Conservation (phyloP, 2,888 invertebrate species). For the Thelaira solivaga region DNA sequence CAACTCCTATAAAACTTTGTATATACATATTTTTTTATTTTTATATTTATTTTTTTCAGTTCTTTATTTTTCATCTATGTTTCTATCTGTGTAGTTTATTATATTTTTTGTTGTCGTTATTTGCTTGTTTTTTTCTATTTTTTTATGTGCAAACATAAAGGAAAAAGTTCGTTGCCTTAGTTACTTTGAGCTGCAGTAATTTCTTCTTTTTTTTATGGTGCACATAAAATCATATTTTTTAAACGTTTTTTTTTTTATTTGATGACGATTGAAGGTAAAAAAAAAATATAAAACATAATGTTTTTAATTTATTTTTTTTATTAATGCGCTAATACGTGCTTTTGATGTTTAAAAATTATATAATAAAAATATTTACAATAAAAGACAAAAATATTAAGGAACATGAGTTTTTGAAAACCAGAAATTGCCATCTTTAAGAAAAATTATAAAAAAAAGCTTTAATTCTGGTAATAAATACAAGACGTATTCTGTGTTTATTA, state of each 20-base stretch:
- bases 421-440: too few species aligned
- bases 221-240: slow-evolving; percentile 38
- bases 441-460: too few species aligned
- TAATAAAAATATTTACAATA: too few species aligned
- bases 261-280: neutral
- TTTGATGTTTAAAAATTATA: too few species aligned
- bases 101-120: neutral
- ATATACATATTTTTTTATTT: neutral
- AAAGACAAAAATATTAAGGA: too few species aligned
- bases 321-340: too few species aligned
- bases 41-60: neutral
- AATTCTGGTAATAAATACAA: too few species aligned
- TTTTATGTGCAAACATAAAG: slow-evolving; percentile 17
- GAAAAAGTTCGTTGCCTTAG: slow-evolving; percentile 58
- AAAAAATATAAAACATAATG: too few species aligned
- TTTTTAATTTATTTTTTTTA: too few species aligned
- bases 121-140: neutral
- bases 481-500: too few species aligned
- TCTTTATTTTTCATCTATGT: neutral
- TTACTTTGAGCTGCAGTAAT: slow-evolving; percentile 44
- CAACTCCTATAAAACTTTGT: slow-evolving; percentile 24
- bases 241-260: neutral
- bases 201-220: slow-evolving; percentile 47
- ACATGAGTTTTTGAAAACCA: too few species aligned
- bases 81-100: slow-evolving; percentile 30